Base-by-base conservation (phyloP, 2,797 vertebrate species). In the Diceros bicornis region DNA sequence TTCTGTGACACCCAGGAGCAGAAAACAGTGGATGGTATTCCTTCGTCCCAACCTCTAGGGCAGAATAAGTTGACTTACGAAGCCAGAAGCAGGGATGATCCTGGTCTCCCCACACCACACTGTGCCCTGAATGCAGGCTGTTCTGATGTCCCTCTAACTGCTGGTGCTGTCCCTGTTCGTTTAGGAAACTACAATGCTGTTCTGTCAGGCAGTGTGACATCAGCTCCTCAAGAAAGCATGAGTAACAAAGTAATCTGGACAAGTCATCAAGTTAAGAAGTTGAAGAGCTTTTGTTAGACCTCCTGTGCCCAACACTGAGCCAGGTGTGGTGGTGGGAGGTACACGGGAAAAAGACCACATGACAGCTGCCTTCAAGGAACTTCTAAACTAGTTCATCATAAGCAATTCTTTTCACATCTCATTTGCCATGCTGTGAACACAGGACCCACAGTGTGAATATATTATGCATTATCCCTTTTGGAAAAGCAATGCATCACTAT, bases 401-500 rank as follows among this genome's bases (percentile, higher is more conserved):
- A 62, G 32, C 87, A 79, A 8, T 68, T 94, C 13, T 0, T 78
- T 64, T 71, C 85, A 75, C 1, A 7, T 75, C 69, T 96, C 44
- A 32, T 85, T 77, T 74, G 75, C 16, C 87, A 61, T n/a, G 27
- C 77, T 83, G 23, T 16, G 52, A 94, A 79, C n/a, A 74, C 11
- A 44, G 59, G 59, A 32, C 29, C 41, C 20, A 89, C 16, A 82
- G 37, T 23, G 37, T 86, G 59, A 89, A 74, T 71, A 61, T n/a
- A 64, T 59, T 59, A 94, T 13, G 37, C 27, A 66, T 93, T 86
- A 91, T 84, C 44, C 44, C 44, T 95, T 91, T 89, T 68, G 47
- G 61, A 93, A 94, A 91, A 96, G 92, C 55, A 92, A 90, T 74
- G 50, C 11, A 88, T 94, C 92, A 95, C 69, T 61, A 87, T 0